Conservation (phyloP, 2,888 invertebrate genomes). For the Platypus cylindrus region DNA sequence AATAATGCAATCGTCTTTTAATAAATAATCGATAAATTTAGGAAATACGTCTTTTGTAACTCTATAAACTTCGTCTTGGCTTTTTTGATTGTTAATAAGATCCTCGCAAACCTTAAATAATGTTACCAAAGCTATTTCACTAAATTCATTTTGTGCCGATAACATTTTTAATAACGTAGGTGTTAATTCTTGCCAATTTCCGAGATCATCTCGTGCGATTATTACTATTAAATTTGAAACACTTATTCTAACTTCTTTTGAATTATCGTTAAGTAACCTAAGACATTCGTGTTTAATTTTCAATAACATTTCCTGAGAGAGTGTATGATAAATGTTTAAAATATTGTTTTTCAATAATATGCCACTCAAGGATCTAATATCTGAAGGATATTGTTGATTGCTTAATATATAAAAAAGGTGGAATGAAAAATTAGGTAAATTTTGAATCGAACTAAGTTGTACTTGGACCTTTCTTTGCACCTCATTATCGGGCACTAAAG, state of each 20-base stretch:
- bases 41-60: constrained; percentile 28
- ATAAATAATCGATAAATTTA: constrained; percentile 24
- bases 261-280: constrained; percentile 84
- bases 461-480: constrained; percentile 94
- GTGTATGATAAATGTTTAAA: constrained; percentile 74
- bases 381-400: constrained; percentile 88
- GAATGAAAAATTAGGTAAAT: constrained; percentile 95
- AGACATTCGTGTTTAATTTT: constrained; percentile 93
- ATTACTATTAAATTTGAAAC: constrained; percentile 96
- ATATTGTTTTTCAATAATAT: constrained; percentile 97
- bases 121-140: constrained; percentile 95
- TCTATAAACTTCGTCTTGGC: constrained; percentile 25
- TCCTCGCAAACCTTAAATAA: constrained; percentile 98
- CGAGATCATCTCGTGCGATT: constrained; percentile 81
- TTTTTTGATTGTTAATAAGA: constrained; percentile 38
- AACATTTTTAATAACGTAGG: constrained; percentile 84
- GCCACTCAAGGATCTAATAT: constrained; percentile 90
- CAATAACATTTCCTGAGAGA: constrained; percentile 76
- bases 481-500: constrained; percentile 91
- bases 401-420: constrained; percentile 95
- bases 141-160: constrained; percentile 79
- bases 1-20: constrained; percentile 24
- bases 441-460: constrained; percentile 94
- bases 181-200: constrained; percentile 87
- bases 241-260: constrained; percentile 88